These are phyloP conservation scores for Malacoraja senta DNA, from an alignment of 2,797 vertebrate species.

Conservation along the genomic window DNA sequence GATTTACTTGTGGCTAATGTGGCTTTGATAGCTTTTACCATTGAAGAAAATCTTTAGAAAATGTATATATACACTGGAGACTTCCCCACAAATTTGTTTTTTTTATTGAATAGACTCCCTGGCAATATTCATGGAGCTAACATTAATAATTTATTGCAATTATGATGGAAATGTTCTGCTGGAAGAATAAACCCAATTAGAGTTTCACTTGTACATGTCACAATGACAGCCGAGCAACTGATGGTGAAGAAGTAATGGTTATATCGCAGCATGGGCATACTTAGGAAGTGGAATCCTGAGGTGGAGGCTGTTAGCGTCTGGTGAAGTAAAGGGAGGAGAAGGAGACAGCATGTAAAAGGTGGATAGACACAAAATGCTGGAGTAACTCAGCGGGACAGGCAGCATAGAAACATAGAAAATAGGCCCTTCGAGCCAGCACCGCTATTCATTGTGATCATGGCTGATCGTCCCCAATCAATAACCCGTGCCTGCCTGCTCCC, in stretches of 20 bases:
- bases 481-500: no score
- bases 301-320: not conserved
- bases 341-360: not conserved
- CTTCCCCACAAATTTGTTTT: constrained; percentile 8
- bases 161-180: constrained; percentile 2
- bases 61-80: constrained; percentile 1
- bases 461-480: no score
- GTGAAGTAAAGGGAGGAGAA: not conserved
- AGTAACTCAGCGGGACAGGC: no score
- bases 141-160: constrained; percentile 16
- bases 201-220: not conserved
- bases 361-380: no score
- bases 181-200: not conserved
- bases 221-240: not conserved
- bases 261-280: not conserved
- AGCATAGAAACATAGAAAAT: no score
- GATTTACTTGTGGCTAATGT: not conserved
- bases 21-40: not conserved
- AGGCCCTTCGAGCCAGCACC: no score
- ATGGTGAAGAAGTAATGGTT: not conserved
- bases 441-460: no score
- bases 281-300: not conserved
- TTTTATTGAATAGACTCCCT: not conserved
- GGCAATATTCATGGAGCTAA: not conserved
- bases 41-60: constrained; percentile 14